A percentile compares a stretch with the other conserved stretches of the same genome.
These are phyloP conservation scores for Arctopsyche grandis DNA, from an alignment of 1,140 invertebrate genomes.

Conservation along the genomic window DNA sequence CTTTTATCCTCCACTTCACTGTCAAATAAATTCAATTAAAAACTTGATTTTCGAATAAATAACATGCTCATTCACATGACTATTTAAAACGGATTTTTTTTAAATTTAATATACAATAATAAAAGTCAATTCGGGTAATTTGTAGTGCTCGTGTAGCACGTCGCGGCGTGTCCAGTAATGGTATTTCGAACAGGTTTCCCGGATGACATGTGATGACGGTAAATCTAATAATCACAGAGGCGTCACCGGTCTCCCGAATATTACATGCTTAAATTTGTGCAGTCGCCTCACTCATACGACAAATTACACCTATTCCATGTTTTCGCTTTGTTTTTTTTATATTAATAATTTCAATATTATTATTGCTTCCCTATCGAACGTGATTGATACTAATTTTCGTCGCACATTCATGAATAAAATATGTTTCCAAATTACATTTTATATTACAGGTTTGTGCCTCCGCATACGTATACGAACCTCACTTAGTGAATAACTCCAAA, in stretches of 20 bases:
- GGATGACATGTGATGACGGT: constrained; percentile 45
- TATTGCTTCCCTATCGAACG: neutral
- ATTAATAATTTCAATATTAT: neutral
- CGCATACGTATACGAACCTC: too few relatives aligned
- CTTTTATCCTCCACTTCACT: too few relatives aligned
- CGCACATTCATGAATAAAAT: too few relatives aligned
- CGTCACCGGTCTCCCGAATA: constrained; percentile 37
- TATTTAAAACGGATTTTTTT: too few relatives aligned
- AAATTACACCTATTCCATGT: constrained; percentile 33
- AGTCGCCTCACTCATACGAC: constrained; percentile 30
- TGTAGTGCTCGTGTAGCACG: neutral
- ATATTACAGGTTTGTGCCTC: too few relatives aligned
- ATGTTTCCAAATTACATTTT: too few relatives aligned
- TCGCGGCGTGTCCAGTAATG: constrained; percentile 24
- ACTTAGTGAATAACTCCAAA: too few relatives aligned
- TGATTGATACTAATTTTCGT: constrained; percentile 2
- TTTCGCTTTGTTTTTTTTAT: constrained; percentile 1
- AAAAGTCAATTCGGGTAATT: too few relatives aligned
- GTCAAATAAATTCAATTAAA: too few relatives aligned
- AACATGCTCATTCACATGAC: too few relatives aligned
- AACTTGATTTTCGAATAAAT: too few relatives aligned
- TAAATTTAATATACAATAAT: too few relatives aligned
- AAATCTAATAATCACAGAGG: constrained; percentile 48
- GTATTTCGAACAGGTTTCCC: constrained; percentile 38
- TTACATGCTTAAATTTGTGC: constrained; percentile 30